Base-by-base conservation (phyloP, 53 echinoderm and acorn worm species). In the Holothuria leucospilota region DNA sequence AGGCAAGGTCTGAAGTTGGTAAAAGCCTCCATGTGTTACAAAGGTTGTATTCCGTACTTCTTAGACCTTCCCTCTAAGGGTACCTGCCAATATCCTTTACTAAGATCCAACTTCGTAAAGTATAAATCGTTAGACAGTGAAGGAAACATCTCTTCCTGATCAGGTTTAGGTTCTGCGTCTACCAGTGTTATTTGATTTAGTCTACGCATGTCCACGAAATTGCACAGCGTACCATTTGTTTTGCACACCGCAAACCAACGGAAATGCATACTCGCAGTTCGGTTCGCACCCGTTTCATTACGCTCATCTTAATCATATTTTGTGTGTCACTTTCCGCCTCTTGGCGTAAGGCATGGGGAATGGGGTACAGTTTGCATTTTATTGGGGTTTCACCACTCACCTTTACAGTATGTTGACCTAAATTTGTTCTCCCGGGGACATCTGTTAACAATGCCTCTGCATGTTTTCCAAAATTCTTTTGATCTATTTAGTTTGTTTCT, bases 31-130 rank as follows among this genome's bases (percentile, higher is more conserved):
- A 25, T 84, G 85, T 41, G 85, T 85, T 16, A 85, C 38, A 63
- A 89, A 89, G 7, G 73, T 70, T 3, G 89, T 85, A 25, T n/a
- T n/a, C n/a, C n/a, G n/a, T 74, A 89, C 29, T 89, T 84, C 23
- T 85, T 58, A 10, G 89, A 89, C 34, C 69, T 67, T 72, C 74
- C 62, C 21, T 84, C 89, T 85, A 89, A 74, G 24, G 89, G 89
- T 27, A 89, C 74, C 34, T 89, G 89, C 89, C 89, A 90, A 68
- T 85, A 90, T 11, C 85, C 86, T 51, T 86, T 86, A 27, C 86
- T 86, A 25, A 90, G 71, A 79, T 90, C 90, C 15, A 90, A 51
- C 59, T 90, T 90, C 4, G 86, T 79, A 69, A 86, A 90, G 68
- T 78, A 90, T 8, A 61, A 10, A 68, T 90, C 85, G 24, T 52